Percentiles rank a stretch among this genome's conserved stretches.
phyloP scores from a whole-genome alignment of 1,140 invertebrate species.

The Rhopalosiphum padi region DNA sequence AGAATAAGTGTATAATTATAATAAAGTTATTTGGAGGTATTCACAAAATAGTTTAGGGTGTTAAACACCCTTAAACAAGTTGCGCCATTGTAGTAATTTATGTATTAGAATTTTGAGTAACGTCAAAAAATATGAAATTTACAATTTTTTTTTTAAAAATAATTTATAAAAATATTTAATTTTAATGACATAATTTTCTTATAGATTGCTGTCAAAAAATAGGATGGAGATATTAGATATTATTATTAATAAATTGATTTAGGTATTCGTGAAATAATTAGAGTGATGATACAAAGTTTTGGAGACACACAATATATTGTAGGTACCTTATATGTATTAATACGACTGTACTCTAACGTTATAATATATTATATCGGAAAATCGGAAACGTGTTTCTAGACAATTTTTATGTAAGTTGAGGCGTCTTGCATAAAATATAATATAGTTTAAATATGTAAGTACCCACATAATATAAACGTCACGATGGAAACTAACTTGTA shows the following conservation, averaged over 20 bases:
- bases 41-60: not conserved
- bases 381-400: not conserved
- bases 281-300: not conserved
- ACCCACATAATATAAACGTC: not conserved
- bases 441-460: not conserved
- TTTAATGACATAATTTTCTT: not conserved
- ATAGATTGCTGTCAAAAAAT: not conserved
- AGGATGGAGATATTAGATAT: not conserved
- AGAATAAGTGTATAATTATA: too few species aligned
- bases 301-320: not conserved
- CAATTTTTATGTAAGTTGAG: not conserved
- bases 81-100: not conserved
- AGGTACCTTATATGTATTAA: not conserved
- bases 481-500: not conserved
- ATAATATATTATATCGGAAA: not conserved
- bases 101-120: too few species aligned
- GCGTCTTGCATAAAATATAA: not conserved
- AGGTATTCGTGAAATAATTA: not conserved
- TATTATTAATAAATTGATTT: not conserved
- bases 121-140: too few species aligned
- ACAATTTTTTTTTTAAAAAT: too few species aligned
- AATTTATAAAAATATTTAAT: not conserved
- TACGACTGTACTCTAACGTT: not conserved
- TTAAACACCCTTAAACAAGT: not conserved
- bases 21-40: not conserved